A percentile compares a stretch with the other conserved stretches of the same genome.
Conservation (phyloP, 2,113 vertebrate species). For the human (Homo sapiens) region DNA sequence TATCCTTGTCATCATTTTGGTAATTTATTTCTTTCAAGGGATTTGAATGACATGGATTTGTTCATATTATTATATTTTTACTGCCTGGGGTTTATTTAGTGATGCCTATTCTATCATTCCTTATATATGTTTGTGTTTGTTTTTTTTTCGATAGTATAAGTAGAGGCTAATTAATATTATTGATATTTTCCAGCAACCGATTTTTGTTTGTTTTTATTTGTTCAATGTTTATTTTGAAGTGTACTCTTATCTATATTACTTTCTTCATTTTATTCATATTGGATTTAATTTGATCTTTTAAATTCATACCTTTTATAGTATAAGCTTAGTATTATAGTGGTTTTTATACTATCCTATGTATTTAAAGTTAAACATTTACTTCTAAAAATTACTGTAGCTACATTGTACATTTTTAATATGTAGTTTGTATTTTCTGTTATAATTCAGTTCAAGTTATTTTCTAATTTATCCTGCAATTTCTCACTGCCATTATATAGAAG, state of each 20-base stretch:
- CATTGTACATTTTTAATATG: background rate
- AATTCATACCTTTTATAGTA: background rate
- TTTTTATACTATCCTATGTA: background rate
- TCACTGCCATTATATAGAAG: background rate
- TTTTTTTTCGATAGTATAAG: background rate
- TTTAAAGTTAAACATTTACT: background rate
- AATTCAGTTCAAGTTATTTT: background rate
- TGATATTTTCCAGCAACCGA: background rate
- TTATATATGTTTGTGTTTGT: background rate
- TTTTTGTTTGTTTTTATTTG: background rate
- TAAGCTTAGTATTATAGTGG: background rate
- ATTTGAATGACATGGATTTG: background rate
- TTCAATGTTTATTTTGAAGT: background rate
- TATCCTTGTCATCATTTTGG: background rate
- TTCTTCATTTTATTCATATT: background rate
- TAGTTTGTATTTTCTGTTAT: background rate
- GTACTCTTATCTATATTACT: background rate
- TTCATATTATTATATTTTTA: background rate
- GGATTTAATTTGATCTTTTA: background rate
- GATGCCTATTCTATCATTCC: background rate
- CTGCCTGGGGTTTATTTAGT: background rate
- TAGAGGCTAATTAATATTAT: background rate
- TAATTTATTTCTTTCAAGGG: background rate
- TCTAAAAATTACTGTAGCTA: background rate
- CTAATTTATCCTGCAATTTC: background rate